Base-by-base conservation (phyloP, 2,797 vertebrate species). In the Tauraco hartlaubi region DNA sequence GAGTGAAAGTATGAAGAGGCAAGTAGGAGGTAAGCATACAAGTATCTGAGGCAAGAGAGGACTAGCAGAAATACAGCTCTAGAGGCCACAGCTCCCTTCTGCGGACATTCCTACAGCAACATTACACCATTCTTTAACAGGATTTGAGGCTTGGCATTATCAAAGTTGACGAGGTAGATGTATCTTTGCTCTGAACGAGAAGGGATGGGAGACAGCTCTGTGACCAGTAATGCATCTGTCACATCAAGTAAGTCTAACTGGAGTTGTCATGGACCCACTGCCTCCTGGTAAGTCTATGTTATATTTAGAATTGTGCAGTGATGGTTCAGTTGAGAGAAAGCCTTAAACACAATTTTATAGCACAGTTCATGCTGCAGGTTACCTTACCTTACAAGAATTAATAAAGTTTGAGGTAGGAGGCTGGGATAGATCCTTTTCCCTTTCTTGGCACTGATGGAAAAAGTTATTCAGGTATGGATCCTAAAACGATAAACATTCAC, bases 391-490 rank as follows among this genome's bases (percentile, higher is more conserved):
- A 96, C 99, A 98, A 96, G 99, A 99, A 96, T 95, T 98, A 93
- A 99, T 88, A 91, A 99, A 99, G 94, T 98, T 98, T 88, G 99
- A 99, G 98, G 99, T 99, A 99, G 99, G 99, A 93, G 98, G 98
- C 94, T 98, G 98, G 78, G 99, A 99, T 80, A 99, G 97, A 97
- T 99, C 99, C 87, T 98, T 98, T 97, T 99, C 99, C 98, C 99
- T 98, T 97, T 99, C 99, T 98, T 99, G 99, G 98, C 99, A 99
- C 98, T 99, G 99, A 97, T 98, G 98, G 98, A 99, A 99, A 98
- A 99, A 99, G 75, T 98, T 98, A 83, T 99, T 99, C 97, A 99
- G 98, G 96, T 99, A 98, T 81, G 98, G 98, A 98, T 99, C 99
- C 99, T 99, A 98, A 94, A 98, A 97, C 1, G 66, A 81, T 68